These are phyloP conservation scores for Aspidapion aeneum DNA, from an alignment of 2,888 invertebrate species.

Conservation along the genomic window DNA sequence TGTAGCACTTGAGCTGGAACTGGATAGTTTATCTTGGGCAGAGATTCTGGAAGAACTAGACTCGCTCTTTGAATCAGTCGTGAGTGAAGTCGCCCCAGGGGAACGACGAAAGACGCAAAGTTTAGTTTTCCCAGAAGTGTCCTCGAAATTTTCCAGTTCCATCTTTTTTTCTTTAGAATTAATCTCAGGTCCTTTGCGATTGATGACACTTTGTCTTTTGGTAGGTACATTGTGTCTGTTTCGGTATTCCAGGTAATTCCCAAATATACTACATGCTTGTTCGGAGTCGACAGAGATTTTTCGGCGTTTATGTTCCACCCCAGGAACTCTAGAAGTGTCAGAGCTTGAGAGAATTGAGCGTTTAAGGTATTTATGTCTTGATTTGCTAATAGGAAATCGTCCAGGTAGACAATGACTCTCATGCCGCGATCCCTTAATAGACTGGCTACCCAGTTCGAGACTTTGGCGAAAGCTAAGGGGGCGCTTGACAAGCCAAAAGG, in stretches of 20 bases:
- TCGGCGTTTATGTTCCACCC: conserved; percentile 19
- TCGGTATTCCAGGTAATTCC: conserved; percentile 13
- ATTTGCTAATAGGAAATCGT: conserved; percentile 23
- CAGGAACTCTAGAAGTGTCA: conserved; percentile 11
- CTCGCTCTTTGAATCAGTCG: conserved; percentile 8
- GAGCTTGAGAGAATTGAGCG: conserved; percentile 3
- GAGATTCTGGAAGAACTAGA: conserved; percentile 6
- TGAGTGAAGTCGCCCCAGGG: conserved; percentile 6
- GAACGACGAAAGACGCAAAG: conserved; percentile 9
- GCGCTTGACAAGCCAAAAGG: conserved; percentile 25
- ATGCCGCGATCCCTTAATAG: conserved; percentile 14
- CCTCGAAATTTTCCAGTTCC: conserved; percentile 12
- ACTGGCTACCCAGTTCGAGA: conserved; percentile 22
- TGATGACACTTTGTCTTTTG: conserved; percentile 1
- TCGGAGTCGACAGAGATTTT: conserved; percentile 8
- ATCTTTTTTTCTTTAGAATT: conserved; percentile 1
- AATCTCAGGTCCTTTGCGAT: conserved; percentile 7
- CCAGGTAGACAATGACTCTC: conserved; percentile 24
- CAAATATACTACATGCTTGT: conserved; percentile 2
- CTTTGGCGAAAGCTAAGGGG: conserved; percentile 17
- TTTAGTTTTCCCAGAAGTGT: conserved; percentile 8
- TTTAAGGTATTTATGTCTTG: conserved; percentile 11
- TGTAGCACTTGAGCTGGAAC: neutral
- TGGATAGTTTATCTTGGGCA: conserved; percentile 2
- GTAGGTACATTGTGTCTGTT: conserved; percentile 3